Conservation (phyloP, 2,113 vertebrate genomes). For the Sakesphorus luctuosus region DNA sequence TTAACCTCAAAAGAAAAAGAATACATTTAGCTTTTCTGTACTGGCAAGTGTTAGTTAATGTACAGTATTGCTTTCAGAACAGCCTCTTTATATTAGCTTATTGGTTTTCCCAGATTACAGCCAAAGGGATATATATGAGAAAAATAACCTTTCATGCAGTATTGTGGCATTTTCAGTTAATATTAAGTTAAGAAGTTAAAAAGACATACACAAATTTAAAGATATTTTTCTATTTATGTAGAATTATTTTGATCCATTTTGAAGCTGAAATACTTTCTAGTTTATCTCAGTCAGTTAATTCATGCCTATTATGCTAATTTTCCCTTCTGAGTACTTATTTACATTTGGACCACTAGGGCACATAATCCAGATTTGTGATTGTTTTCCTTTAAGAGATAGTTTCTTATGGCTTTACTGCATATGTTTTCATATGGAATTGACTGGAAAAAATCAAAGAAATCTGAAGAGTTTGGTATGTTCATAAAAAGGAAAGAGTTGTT, state of each 20-base stretch:
- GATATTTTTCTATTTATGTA: conserved; percentile 13
- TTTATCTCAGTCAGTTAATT: conserved; percentile 48
- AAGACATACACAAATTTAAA: neutral
- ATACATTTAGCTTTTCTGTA: neutral
- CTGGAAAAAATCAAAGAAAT: conserved; percentile 7
- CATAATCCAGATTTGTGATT: conserved; percentile 26
- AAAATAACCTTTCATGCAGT: neutral
- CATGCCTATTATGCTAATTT: conserved; percentile 31
- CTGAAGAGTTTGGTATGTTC: neutral
- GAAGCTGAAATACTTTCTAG: neutral
- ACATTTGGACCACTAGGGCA: conserved; percentile 23
- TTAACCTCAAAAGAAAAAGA: neutral
- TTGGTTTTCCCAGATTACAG: conserved; percentile 6
- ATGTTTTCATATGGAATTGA: neutral
- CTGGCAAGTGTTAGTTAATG: neutral
- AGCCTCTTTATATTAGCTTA: neutral
- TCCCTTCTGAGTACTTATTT: conserved; percentile 26
- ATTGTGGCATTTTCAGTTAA: neutral
- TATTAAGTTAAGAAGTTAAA: neutral
- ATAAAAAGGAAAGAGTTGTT: neutral
- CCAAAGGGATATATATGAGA: neutral
- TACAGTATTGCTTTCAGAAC: neutral
- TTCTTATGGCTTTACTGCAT: neutral
- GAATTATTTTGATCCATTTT: conserved; percentile 27
- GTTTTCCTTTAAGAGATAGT: conserved; percentile 24